These are phyloP conservation scores for Listrodromus nycthemerus DNA, from an alignment of 2,888 invertebrate species.

Conservation along the genomic window DNA sequence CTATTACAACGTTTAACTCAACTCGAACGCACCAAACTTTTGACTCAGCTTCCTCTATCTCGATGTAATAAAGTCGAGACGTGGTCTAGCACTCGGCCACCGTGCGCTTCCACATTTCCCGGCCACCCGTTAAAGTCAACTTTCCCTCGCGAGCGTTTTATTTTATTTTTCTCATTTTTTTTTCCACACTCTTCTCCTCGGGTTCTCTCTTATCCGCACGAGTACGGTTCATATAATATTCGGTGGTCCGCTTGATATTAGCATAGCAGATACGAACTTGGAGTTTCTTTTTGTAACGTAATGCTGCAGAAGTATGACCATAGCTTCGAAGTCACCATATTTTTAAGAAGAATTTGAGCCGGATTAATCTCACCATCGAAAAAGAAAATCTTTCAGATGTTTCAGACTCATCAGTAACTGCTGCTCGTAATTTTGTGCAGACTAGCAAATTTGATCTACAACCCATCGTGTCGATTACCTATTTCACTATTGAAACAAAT, in stretches of 20 bases:
- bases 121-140: slow-evolving; percentile 15
- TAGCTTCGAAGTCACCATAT: neutral
- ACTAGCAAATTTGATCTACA: neutral
- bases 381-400: neutral
- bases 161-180: slow-evolving; percentile 61
- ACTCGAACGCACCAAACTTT: slow-evolving; percentile 73
- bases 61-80: slow-evolving; percentile 68
- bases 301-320: slow-evolving; percentile 10
- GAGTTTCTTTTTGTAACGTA: slow-evolving; percentile 14
- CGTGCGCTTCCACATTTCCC: slow-evolving; percentile 8
- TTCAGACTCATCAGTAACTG: neutral
- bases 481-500: no score
- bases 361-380: neutral
- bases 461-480: neutral
- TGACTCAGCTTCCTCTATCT: slow-evolving; percentile 74
- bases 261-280: slow-evolving; percentile 48
- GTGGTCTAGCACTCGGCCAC: slow-evolving; percentile 21
- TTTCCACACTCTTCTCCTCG: slow-evolving; percentile 49
- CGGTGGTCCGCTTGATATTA: slow-evolving; percentile 43
- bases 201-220: slow-evolving; percentile 45
- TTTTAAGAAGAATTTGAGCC: slow-evolving; percentile 13
- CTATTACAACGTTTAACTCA: slow-evolving; percentile 70
- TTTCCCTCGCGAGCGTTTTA: slow-evolving; percentile 41
- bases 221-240: slow-evolving; percentile 30
- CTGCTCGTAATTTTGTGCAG: no score